Evolutionary conservation across 2,797 vertebrate species (phyloP).

Genomic region (Linurgus olivaceus): DNA sequence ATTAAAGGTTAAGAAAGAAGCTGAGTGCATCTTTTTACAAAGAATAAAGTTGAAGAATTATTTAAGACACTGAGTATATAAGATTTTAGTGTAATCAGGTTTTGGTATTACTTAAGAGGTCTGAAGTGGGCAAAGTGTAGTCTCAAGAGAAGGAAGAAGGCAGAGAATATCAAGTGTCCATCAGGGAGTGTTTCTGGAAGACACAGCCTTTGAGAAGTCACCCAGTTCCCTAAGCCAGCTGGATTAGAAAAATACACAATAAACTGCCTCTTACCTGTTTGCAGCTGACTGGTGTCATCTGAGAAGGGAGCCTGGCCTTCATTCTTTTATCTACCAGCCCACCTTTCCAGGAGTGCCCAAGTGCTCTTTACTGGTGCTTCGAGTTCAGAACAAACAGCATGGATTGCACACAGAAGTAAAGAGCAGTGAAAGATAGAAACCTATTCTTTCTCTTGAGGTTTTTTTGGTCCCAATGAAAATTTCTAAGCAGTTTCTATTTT

Average conservation of each 20-base stretch:
- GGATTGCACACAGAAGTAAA: background rate
- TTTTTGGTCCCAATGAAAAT: background rate
- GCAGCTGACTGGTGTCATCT: background rate
- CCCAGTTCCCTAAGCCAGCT: background rate
- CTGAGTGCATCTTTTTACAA: background rate
- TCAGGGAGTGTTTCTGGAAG: background rate
- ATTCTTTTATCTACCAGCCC: background rate
- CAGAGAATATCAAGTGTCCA: background rate
- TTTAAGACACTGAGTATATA: background rate
- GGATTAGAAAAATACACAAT: background rate
- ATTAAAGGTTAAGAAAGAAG: background rate
- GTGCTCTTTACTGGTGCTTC: background rate
- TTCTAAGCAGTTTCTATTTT: background rate
- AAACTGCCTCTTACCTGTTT: background rate
- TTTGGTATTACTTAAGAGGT: background rate
- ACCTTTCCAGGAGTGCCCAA: background rate
- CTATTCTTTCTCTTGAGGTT: background rate
- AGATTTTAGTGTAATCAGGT: background rate
- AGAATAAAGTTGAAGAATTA: background rate
- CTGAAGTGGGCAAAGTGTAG: background rate
- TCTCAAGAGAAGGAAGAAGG: background rate
- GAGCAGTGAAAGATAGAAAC: background rate
- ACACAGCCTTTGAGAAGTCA: background rate
- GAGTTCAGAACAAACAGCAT: background rate
- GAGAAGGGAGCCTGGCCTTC: background rate